These are phyloP conservation scores for Muntiacus reevesi DNA, from an alignment of 2,113 vertebrate species.

Conservation along the genomic window DNA sequence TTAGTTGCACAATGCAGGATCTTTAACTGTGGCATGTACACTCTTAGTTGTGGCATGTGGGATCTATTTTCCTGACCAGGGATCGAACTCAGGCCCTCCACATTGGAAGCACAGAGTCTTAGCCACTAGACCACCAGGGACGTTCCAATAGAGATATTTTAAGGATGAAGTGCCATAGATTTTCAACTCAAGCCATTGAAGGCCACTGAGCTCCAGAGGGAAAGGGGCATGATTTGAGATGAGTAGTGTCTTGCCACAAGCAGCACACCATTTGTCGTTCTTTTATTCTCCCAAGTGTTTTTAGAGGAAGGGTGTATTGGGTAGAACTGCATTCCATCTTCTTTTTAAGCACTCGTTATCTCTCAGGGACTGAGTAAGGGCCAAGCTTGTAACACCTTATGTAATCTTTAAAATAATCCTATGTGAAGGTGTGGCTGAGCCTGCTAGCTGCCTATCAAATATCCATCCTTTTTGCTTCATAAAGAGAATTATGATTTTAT, in stretches of 20 bases:
- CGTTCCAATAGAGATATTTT: neutral
- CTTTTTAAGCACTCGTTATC: neutral
- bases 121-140: neutral
- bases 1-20: neutral
- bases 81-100: neutral
- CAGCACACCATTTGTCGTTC: neutral
- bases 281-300: neutral
- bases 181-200: neutral
- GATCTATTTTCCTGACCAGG: neutral
- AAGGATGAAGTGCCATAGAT: neutral
- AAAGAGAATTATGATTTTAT: neutral
- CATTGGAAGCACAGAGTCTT: neutral
- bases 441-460: neutral
- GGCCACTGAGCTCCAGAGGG: neutral
- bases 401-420: neutral
- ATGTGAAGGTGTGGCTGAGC: neutral
- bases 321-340: neutral
- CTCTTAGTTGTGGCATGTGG: neutral
- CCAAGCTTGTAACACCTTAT: neutral
- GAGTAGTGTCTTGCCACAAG: neutral
- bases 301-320: neutral
- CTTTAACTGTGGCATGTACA: neutral
- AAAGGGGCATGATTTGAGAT: neutral
- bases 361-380: neutral
- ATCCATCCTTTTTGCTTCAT: neutral